phyloP scores from a whole-genome alignment of 2,888 invertebrate genomes.

The Alcis repandata region DNA sequence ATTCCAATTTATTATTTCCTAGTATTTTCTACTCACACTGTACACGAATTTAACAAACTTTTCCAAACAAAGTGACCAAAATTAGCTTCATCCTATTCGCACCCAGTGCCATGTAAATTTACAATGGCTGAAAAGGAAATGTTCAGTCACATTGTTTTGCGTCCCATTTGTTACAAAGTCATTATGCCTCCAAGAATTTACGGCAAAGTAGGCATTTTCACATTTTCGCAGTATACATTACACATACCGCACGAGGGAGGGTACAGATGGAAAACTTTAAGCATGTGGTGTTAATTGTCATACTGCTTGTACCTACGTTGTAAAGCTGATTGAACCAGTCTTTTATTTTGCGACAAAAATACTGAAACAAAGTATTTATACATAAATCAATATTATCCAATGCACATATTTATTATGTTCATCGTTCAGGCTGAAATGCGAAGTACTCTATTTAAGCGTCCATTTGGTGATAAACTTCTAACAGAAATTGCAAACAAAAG shows the following conservation, averaged over 20 bases:
- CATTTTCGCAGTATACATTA: constrained; percentile 27
- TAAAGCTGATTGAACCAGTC: too few relatives aligned
- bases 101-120: constrained; percentile 23
- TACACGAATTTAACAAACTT: not conserved
- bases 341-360: too few relatives aligned
- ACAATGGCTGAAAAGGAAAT: constrained; percentile 30
- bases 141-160: constrained; percentile 32
- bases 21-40: not conserved
- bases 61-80: not conserved
- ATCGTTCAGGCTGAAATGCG: too few relatives aligned
- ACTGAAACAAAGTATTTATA: too few relatives aligned
- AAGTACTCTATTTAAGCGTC: too few relatives aligned
- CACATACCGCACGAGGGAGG: constrained; percentile 9
- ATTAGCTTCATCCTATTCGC: constrained; percentile 14
- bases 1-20: not conserved
- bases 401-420: too few relatives aligned
- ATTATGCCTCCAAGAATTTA: constrained; percentile 35
- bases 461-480: too few relatives aligned
- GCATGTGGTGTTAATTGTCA: not conserved
- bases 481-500: too few relatives aligned
- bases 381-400: too few relatives aligned
- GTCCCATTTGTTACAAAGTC: constrained; percentile 39
- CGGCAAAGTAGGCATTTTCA: constrained; percentile 33
- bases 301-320: too few relatives aligned
- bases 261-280: constrained; percentile 2